Conservation (phyloP, 1,140 invertebrate genomes). For the Orius laevigatus region DNA sequence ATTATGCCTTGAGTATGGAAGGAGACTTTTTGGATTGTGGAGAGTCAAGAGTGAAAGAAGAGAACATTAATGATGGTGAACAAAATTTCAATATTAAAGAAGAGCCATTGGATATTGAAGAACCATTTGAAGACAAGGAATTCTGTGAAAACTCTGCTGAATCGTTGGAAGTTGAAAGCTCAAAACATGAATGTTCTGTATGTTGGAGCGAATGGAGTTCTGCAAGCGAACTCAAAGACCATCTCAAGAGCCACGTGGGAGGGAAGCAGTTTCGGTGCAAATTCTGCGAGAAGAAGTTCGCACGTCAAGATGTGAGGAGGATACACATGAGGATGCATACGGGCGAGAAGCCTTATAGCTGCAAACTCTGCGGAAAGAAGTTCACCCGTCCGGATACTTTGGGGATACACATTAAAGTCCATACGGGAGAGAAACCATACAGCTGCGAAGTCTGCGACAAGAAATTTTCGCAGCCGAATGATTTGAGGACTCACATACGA, state of each 20-base stretch:
- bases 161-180: no score
- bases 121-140: no score
- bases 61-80: no score
- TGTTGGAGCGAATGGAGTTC: no score
- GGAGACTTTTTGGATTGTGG: no score
- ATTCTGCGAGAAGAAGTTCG: conserved; percentile 50
- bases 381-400: conserved; percentile 9
- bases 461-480: neutral
- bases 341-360: conserved; percentile 17
- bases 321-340: conserved; percentile 17
- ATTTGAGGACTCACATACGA: conserved; percentile 14
- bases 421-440: conserved; percentile 28
- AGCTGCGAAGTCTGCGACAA: conserved; percentile 30
- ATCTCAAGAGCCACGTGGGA: conserved; percentile 36
- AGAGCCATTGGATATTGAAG: no score
- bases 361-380: conserved; percentile 14
- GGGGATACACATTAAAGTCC: conserved; percentile 20
- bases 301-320: neutral
- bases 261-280: conserved; percentile 43
- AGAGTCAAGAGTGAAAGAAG: no score
- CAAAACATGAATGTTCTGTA: no score
- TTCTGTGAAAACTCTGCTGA: no score
- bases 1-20: no score
- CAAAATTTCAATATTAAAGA: no score
- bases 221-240: neutral